Evolutionary conservation across 2,797 vertebrate species (phyloP).

Genomic region (Dromococcyx pavoninus): DNA sequence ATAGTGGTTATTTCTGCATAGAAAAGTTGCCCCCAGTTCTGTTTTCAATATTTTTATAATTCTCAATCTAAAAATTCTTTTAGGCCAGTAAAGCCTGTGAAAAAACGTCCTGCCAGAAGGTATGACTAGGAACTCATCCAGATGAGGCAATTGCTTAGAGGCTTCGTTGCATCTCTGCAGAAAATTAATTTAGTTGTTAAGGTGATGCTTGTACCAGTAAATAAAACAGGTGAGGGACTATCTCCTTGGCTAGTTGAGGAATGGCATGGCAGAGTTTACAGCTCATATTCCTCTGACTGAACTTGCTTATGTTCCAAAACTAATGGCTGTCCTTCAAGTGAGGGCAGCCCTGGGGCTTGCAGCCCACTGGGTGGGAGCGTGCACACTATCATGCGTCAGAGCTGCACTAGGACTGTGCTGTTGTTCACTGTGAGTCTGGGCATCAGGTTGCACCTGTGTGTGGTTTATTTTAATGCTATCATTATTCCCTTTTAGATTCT

Average conservation of each 20-base stretch:
- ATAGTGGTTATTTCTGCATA: not conserved
- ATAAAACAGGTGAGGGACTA: not conserved
- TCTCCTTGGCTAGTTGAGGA: not conserved
- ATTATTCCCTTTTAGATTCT: not conserved
- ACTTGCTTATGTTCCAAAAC: not conserved
- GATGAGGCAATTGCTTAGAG: not conserved
- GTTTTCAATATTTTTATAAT: not conserved
- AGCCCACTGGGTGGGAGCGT: accelerated
- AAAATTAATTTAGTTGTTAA: not conserved
- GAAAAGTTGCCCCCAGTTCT: not conserved
- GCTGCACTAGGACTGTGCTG: not conserved
- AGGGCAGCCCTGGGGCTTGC: not conserved
- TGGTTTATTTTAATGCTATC: not conserved
- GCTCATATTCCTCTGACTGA: not conserved
- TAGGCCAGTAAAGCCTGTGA: not conserved
- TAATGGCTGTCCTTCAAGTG: not conserved
- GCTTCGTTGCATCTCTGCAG: not conserved
- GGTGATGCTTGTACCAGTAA: not conserved
- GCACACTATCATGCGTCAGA: not conserved
- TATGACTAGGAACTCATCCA: not conserved
- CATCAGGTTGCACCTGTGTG: accelerated
- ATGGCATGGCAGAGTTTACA: not conserved
- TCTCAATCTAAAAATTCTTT: not conserved
- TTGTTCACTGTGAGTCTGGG: accelerated
- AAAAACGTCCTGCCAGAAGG: not conserved